Evolutionary conservation across 2,888 invertebrate species (phyloP), one percentile per base, ranked within the genome.

Genomic region (Drepana falcataria): DNA sequence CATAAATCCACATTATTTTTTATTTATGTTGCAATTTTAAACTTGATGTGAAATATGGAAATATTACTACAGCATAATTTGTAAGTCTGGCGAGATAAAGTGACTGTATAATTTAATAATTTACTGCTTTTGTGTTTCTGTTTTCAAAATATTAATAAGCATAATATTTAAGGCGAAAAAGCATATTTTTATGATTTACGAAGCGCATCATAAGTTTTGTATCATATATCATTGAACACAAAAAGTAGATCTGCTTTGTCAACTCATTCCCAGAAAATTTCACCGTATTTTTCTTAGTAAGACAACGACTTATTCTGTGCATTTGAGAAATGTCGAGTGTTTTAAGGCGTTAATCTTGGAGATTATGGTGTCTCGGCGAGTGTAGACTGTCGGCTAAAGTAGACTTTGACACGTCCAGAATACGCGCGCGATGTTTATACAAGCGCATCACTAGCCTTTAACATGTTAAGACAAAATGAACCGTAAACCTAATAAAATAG

Each of bases 321-420:
- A 70, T 69, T 71, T 68, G 65, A 72, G 73, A 77, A 71, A 68
- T 68, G 79, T 81, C 79, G 77, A 73, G 70, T 72, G 71, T 72
- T 73, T 71, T 66, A 58, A 66, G 68, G 57, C 65, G 68, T 65
- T 87, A 85, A 87, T 81, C 85, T 76, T 60, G 3, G 51, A 80
- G 87, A 85, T 89, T 88, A 88, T 75, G 64, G 69, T 79, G 80
- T 88, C 86, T 81, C 71, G 75, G 69, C 69, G 67, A 59, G 67
- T 77, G 83, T 83, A 83, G 75, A 57, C 66, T 77, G 83, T 83
- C 83, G 75, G 56, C 66, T 71, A 71, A 79, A 79, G 78, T 71
- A 78, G 71, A 77, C 76, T 81, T 79, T 83, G 87, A 85, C 85
- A 85, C 71, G 68, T 79, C 71, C 73, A 64, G 72, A 73, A 80